Percentiles rank a stretch among this genome's conserved stretches.
Conservation (phyloP, 1,140 invertebrate genomes). For the Orchesella cincta region DNA sequence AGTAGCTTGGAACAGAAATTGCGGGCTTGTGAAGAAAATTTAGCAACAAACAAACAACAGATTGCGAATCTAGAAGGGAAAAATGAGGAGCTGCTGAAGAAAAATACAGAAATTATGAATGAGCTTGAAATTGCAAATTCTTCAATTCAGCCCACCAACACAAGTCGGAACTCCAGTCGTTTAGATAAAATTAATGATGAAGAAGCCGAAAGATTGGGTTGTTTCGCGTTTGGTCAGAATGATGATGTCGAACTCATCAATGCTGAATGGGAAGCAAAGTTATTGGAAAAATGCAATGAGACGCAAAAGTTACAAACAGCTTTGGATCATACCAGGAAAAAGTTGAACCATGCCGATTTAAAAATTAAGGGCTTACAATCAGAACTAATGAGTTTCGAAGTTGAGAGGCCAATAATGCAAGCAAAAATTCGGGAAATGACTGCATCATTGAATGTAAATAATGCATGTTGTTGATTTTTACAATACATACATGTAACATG, state of each 20-base stretch:
- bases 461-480: not conserved
- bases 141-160: not conserved
- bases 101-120: constrained; percentile 14
- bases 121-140: constrained; percentile 18
- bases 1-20: constrained; percentile 32
- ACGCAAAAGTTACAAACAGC: not conserved
- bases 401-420: constrained; percentile 2
- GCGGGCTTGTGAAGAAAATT: not conserved
- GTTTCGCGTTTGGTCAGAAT: constrained; percentile 32
- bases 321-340: constrained; percentile 2
- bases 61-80: constrained; percentile 32
- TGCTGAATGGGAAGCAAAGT: constrained; percentile 19
- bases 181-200: not conserved
- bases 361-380: not conserved
- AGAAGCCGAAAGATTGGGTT: constrained; percentile 31
- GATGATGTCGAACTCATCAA: constrained; percentile 27
- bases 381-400: not conserved
- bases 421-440: constrained; percentile 33
- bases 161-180: not conserved
- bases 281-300: not conserved
- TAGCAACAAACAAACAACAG: constrained; percentile 16
- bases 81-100: constrained; percentile 19
- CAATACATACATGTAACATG: not conserved
- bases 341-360: not conserved
- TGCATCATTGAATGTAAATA: constrained; percentile 23